Conservation (phyloP, 2,797 vertebrate species). For the Pantherophis vulpinus region DNA sequence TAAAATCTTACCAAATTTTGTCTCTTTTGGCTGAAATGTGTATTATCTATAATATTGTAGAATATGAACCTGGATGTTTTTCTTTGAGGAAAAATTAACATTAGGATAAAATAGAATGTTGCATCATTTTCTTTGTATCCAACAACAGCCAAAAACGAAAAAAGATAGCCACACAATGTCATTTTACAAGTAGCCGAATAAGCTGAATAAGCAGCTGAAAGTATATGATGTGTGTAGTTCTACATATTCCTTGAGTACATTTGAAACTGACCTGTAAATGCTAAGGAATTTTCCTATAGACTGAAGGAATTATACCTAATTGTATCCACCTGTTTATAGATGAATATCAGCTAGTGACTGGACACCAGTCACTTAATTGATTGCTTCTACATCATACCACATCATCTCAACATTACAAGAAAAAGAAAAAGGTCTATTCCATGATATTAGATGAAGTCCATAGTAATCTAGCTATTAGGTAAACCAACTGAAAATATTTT, state of each 20-base stretch:
- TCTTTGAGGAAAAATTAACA: neutral
- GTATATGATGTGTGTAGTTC: neutral
- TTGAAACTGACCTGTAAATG: neutral
- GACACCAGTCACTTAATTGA: neutral
- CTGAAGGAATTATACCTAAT: neutral
- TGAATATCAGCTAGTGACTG: neutral
- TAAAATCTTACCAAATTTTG: neutral
- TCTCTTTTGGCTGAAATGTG: neutral
- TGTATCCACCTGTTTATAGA: neutral
- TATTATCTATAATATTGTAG: neutral
- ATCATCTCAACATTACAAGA: neutral
- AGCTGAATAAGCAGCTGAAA: neutral
- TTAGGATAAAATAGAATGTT: neutral
- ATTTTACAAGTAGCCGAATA: neutral
- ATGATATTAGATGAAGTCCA: neutral
- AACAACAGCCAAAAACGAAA: neutral
- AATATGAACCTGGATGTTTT: neutral
- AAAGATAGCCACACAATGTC: neutral
- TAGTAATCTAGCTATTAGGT: neutral
- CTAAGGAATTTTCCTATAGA: neutral
- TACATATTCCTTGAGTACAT: neutral
- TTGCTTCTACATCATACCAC: neutral
- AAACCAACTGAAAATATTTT: no score
- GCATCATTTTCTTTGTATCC: neutral
- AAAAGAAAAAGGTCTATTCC: neutral